Conservation (phyloP, 2,888 invertebrate genomes). For the Cremastinae sp. region DNA sequence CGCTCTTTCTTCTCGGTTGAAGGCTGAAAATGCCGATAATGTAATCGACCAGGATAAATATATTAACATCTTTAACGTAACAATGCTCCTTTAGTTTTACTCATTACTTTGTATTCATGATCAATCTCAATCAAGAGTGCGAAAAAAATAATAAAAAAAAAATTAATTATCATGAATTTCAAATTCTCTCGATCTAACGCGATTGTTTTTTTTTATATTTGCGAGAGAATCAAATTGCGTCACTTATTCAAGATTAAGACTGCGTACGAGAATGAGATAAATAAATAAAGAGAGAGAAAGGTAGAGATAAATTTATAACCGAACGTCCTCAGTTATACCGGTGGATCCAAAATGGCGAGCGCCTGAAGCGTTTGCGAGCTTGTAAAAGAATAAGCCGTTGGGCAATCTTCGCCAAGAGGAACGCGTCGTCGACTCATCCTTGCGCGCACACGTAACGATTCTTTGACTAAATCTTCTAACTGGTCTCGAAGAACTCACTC, state of each 20-base stretch:
- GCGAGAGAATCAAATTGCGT: not conserved
- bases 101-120: too few relatives aligned
- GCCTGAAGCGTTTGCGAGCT: slow-evolving; percentile 24
- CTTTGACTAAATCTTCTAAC: slow-evolving; percentile 69
- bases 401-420: slow-evolving; percentile 71
- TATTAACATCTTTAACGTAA: slow-evolving; percentile 6
- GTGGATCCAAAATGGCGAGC: slow-evolving; percentile 74
- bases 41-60: slow-evolving; percentile 36
- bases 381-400: slow-evolving; percentile 68
- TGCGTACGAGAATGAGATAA: not conserved
- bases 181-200: too few relatives aligned
- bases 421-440: slow-evolving; percentile 22
- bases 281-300: slow-evolving; percentile 46
- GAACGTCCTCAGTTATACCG: slow-evolving; percentile 36
- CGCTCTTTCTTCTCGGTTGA: slow-evolving; percentile 2
- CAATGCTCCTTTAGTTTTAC: too few relatives aligned
- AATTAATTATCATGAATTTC: too few relatives aligned
- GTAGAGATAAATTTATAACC: slow-evolving; percentile 5
- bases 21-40: slow-evolving; percentile 10
- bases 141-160: too few relatives aligned
- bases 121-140: too few relatives aligned
- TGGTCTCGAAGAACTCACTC: slow-evolving; percentile 60
- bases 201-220: too few relatives aligned
- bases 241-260: not conserved
- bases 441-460: slow-evolving; percentile 42